Evolutionary conservation across 2,797 vertebrate genomes (phyloP).

Genomic region (Argentina silus): DNA sequence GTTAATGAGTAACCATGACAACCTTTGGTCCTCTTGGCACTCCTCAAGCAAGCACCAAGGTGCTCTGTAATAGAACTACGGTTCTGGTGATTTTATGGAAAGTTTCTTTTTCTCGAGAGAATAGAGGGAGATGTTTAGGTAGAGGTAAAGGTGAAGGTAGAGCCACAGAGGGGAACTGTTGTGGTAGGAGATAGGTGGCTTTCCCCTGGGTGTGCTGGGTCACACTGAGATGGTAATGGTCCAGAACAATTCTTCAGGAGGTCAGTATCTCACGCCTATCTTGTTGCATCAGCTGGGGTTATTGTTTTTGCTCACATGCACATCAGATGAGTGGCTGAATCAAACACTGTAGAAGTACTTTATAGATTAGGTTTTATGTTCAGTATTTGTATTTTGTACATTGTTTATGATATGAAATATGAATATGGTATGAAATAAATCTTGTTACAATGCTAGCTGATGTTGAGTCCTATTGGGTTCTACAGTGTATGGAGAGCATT

Average conservation of each 20-base stretch:
- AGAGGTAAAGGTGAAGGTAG: conserved; percentile 17
- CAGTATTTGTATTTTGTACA: background rate
- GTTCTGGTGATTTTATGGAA: conserved; percentile 27
- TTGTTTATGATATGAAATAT: background rate
- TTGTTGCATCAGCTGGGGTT: background rate
- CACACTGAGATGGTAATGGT: conserved; percentile 77
- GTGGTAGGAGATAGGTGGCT: conserved; percentile 29
- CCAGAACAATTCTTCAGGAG: conserved; percentile 79
- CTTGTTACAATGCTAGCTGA: background rate
- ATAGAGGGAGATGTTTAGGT: conserved; percentile 34
- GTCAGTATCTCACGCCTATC: conserved; percentile 63
- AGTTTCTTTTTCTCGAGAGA: conserved; percentile 10
- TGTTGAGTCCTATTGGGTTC: background rate
- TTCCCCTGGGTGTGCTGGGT: conserved; percentile 29
- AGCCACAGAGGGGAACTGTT: background rate
- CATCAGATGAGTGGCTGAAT: background rate
- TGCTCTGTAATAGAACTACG: conserved; percentile 30
- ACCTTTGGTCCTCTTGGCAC: conserved; percentile 79
- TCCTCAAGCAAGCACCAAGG: conserved; percentile 59
- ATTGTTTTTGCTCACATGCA: background rate
- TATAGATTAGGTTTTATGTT: background rate
- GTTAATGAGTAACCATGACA: conserved; percentile 80
- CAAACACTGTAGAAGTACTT: background rate
- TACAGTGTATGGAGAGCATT: background rate
- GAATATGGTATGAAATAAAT: background rate